Percentiles rank a stretch among this genome's conserved stretches.
phyloP scores from a whole-genome alignment of 1,140 invertebrate genomes.

The Whitmania pigra region DNA sequence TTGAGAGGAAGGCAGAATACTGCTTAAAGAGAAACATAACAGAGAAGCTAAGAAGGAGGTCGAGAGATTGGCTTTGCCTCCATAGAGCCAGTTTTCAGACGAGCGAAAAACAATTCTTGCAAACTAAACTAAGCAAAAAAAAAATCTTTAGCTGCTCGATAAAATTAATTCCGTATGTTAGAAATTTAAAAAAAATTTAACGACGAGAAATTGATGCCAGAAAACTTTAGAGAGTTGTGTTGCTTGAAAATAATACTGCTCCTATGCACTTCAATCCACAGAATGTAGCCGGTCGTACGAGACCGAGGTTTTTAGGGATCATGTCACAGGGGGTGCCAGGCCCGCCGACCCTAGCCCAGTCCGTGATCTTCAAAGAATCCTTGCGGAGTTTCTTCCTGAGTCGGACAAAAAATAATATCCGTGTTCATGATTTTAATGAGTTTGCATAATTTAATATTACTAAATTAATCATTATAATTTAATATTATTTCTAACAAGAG shows the following conservation, averaged over 20 bases:
- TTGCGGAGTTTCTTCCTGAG: slow-evolving; percentile 89
- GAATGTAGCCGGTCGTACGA: not conserved
- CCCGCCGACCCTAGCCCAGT: slow-evolving; percentile 61
- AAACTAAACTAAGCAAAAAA: too few relatives aligned
- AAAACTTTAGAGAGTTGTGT: not conserved
- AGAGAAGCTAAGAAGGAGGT: too few relatives aligned
- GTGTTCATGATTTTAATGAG: not conserved
- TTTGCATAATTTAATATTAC: too few relatives aligned
- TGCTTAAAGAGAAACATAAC: too few relatives aligned
- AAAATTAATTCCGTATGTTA: too few relatives aligned
- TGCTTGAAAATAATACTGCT: not conserved
- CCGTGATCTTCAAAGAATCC: slow-evolving; percentile 97
- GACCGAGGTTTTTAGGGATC: not conserved
- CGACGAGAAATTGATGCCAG: not conserved
- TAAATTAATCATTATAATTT: too few relatives aligned
- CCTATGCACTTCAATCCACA: not conserved
- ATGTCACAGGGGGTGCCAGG: not conserved
- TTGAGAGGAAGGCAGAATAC: too few relatives aligned
- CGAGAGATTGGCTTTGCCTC: too few relatives aligned
- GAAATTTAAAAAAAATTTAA: not conserved
- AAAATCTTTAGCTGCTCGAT: too few relatives aligned
- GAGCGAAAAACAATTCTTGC: too few relatives aligned
- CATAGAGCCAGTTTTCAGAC: too few relatives aligned
- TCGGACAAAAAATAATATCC: slow-evolving; percentile 22
- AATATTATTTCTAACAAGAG: too few relatives aligned